Conservation (phyloP, 1,140 invertebrate species). For the Protaetia brevitarsis region DNA sequence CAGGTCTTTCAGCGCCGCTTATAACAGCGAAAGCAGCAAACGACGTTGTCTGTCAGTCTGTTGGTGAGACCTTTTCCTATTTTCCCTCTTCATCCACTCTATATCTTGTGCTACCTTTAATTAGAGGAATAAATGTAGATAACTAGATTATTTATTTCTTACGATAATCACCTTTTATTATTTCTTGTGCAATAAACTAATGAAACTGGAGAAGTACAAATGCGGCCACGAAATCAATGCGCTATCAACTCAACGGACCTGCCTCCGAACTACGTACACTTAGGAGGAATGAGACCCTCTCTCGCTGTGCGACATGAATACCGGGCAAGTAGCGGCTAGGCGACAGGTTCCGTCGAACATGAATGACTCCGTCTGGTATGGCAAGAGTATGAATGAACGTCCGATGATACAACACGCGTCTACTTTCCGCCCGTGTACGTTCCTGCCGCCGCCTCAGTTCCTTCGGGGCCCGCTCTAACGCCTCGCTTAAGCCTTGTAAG, state of each 20-base stretch:
- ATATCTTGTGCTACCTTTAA: too few species aligned
- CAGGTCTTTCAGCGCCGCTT: too few species aligned
- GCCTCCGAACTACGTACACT: slow-evolving; percentile 9
- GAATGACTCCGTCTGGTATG: slow-evolving; percentile 6
- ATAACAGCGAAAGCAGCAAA: too few species aligned
- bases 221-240: background rate
- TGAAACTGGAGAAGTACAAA: background rate
- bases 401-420: background rate
- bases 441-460: background rate
- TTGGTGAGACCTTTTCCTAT: too few species aligned
- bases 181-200: background rate
- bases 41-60: too few species aligned
- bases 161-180: slow-evolving; percentile 6
- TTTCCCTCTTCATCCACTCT: too few species aligned
- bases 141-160: slow-evolving; percentile 6
- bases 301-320: background rate
- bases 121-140: background rate
- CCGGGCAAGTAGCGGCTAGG: background rate
- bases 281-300: background rate
- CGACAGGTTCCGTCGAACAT: slow-evolving; percentile 15
- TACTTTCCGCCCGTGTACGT: background rate
- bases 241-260: background rate
- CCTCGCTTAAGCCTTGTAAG: slow-evolving; percentile 3
- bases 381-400: slow-evolving; percentile 6
- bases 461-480: background rate